Evolutionary conservation across 2,888 invertebrate species (phyloP).

Genomic region (Diarsia rubi): DNA sequence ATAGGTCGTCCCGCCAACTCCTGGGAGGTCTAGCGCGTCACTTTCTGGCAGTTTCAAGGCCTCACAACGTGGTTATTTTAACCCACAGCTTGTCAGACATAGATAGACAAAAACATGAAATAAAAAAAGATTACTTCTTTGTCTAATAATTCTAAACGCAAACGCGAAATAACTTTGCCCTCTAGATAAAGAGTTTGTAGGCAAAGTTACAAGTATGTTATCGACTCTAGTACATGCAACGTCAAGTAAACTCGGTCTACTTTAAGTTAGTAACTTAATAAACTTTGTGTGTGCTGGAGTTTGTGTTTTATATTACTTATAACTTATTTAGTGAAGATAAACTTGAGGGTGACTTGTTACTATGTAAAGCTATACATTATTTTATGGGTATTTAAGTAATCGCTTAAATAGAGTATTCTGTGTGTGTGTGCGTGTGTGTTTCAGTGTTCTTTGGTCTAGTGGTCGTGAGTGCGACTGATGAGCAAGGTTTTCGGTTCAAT

Average conservation of each 20-base stretch:
- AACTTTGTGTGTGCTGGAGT: conserved; percentile 24
- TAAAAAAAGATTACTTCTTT: not conserved
- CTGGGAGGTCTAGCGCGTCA: no score
- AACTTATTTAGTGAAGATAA: not conserved
- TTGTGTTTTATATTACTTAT: conserved; percentile 43
- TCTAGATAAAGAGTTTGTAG: not conserved
- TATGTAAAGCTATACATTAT: not conserved
- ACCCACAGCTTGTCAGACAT: no score
- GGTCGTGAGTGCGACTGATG: not conserved
- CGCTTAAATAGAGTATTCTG: not conserved
- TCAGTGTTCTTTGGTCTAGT: no score
- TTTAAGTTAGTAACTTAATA: conserved; percentile 40
- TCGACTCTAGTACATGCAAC: conserved; percentile 24
- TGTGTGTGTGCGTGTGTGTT: no score
- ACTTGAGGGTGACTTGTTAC: not conserved
- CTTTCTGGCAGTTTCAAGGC: no score
- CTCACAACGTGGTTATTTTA: no score
- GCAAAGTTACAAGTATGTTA: conserved; percentile 40
- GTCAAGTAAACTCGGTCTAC: conserved; percentile 32
- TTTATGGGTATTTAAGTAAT: not conserved
- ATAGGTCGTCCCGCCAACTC: no score
- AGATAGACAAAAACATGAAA: no score
- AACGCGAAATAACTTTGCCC: not conserved
- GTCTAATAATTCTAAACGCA: not conserved
- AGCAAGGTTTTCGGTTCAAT: no score